Evolutionary conservation across 1,140 invertebrate genomes (phyloP).

Genomic region (Cataglyphis hispanica): DNA sequence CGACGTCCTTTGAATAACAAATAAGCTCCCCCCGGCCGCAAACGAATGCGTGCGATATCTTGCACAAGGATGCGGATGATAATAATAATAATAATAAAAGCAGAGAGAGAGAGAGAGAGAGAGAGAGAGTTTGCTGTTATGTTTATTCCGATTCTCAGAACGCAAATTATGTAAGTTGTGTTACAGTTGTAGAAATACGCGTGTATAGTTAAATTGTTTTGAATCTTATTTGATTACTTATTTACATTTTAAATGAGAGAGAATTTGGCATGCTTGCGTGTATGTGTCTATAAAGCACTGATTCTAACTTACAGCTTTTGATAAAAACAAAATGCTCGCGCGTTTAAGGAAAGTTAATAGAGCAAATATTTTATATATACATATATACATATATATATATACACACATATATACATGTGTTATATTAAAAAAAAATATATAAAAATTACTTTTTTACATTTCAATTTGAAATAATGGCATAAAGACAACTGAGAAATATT

Average conservation of each 20-base stretch:
- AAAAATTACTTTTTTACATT: not conserved
- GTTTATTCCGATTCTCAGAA: slow-evolving; percentile 13
- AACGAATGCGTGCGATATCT: slow-evolving; percentile 61
- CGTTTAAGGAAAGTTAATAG: not conserved
- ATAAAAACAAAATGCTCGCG: not conserved
- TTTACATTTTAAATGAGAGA: slow-evolving; percentile 11
- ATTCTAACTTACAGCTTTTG: slow-evolving; percentile 6
- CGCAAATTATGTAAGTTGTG: not conserved
- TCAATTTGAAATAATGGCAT: not conserved
- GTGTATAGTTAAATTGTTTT: slow-evolving; percentile 21
- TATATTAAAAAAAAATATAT: not conserved
- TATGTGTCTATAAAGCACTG: not conserved
- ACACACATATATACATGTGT: not conserved
- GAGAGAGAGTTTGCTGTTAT: not conserved
- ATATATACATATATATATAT: no score
- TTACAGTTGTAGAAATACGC: slow-evolving; percentile 28
- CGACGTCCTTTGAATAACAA: slow-evolving; percentile 62
- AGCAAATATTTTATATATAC: slow-evolving; percentile 5
- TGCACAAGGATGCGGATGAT: slow-evolving; percentile 53
- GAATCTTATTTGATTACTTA: slow-evolving; percentile 37
- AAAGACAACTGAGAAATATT: not conserved
- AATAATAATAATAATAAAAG: slow-evolving; percentile 44
- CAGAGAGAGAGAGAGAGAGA: not conserved
- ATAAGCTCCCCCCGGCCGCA: slow-evolving; percentile 51
- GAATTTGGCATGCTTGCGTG: not conserved